phyloP scores from a whole-genome alignment of 2,797 vertebrate species.

The Pangasius krempfi region DNA sequence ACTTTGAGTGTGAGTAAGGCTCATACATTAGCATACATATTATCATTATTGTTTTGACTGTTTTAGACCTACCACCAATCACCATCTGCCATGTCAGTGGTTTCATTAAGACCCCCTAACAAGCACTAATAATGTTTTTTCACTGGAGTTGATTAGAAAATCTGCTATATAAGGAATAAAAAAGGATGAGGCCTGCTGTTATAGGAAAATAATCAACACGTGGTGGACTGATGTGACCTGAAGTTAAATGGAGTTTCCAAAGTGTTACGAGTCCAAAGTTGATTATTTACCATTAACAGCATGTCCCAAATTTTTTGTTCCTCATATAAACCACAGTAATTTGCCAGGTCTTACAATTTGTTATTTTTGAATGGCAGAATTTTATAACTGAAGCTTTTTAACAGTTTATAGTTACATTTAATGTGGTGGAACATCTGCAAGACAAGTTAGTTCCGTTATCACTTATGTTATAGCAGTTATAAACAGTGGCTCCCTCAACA shows the following conservation, averaged over 20 bases:
- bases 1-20: not conserved
- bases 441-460: not conserved
- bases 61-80: not conserved
- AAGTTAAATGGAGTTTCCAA: not conserved
- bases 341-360: not conserved
- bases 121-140: not conserved
- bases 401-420: not conserved
- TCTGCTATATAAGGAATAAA: not conserved
- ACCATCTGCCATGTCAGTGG: not conserved
- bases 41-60: not conserved
- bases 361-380: not conserved
- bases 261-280: not conserved
- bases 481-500: not conserved
- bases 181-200: not conserved
- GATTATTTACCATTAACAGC: not conserved
- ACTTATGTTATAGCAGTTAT: not conserved
- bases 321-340: not conserved
- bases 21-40: not conserved
- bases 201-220: not conserved
- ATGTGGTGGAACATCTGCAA: not conserved
- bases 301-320: not conserved
- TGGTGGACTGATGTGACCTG: not conserved
- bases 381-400: not conserved
- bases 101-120: not conserved
- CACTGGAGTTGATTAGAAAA: not conserved